Evolutionary conservation across 2,797 vertebrate species (phyloP).

Genomic region (Poecilia gillii): DNA sequence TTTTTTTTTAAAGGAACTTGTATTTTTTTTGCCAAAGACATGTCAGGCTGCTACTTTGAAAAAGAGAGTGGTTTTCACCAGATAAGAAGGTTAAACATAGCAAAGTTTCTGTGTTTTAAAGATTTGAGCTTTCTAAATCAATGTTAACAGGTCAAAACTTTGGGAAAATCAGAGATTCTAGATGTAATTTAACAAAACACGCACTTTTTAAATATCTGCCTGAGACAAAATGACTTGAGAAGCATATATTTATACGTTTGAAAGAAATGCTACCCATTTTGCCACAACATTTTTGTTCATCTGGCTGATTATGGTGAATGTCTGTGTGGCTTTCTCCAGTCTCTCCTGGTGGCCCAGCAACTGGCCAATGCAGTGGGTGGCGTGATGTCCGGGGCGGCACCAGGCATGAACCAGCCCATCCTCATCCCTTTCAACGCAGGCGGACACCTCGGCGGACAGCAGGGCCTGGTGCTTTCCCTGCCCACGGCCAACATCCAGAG

Average conservation of each 20-base stretch:
- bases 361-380: slow-evolving; percentile 93
- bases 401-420: slow-evolving; percentile 95
- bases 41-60: not conserved
- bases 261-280: not conserved
- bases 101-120: not conserved
- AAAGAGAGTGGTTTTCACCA: not conserved
- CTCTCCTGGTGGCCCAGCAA: slow-evolving; percentile 95
- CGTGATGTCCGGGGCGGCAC: slow-evolving; percentile 93
- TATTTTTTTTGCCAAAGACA: not conserved
- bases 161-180: not conserved
- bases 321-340: slow-evolving; percentile 76
- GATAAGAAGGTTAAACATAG: not conserved
- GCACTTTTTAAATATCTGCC: not conserved
- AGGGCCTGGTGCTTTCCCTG: slow-evolving; percentile 97
- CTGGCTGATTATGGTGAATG: not conserved
- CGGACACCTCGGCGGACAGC: slow-evolving; percentile 94
- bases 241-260: not conserved
- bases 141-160: not conserved
- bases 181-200: not conserved
- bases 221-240: not conserved
- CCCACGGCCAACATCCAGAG: slow-evolving; percentile 98
- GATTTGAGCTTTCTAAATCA: not conserved
- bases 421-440: slow-evolving; percentile 98
- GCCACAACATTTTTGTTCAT: not conserved
- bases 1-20: not conserved